Conservation (phyloP, 2,113 vertebrate genomes). For the Lepidothrix coronata region DNA sequence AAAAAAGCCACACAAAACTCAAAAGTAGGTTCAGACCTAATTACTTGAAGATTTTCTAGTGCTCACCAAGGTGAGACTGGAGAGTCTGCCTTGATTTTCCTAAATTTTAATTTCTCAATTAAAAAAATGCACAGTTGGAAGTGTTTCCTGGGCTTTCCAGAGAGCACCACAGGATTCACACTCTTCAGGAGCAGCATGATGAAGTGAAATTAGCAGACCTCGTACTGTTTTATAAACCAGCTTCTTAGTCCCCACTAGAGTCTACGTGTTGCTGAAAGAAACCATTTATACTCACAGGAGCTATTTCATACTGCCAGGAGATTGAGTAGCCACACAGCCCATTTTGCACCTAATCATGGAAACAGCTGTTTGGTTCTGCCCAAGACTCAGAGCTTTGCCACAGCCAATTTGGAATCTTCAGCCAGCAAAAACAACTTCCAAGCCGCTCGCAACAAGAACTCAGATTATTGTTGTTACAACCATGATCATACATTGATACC, state of each 20-base stretch:
- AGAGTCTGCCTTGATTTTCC: background rate
- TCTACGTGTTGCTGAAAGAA: background rate
- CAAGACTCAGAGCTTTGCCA: background rate
- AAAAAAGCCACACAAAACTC: background rate
- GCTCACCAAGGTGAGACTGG: background rate
- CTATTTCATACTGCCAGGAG: background rate
- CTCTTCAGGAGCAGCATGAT: background rate
- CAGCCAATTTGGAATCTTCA: background rate
- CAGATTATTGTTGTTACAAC: background rate
- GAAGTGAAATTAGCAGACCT: background rate
- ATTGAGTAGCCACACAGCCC: fast-evolving
- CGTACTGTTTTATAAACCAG: background rate
- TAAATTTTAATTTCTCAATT: background rate
- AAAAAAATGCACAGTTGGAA: background rate
- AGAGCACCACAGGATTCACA: background rate
- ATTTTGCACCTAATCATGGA: background rate
- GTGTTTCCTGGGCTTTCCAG: background rate
- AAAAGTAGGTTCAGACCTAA: background rate
- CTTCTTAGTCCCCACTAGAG: background rate
- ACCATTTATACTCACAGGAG: fast-evolving
- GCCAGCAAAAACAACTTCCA: background rate
- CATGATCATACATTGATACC: background rate
- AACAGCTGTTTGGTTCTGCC: background rate
- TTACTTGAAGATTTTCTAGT: background rate
- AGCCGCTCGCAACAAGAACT: background rate